These are phyloP conservation scores for Lamellibrachia luymesi DNA, from an alignment of 1,140 invertebrate genomes.

Conservation along the genomic window DNA sequence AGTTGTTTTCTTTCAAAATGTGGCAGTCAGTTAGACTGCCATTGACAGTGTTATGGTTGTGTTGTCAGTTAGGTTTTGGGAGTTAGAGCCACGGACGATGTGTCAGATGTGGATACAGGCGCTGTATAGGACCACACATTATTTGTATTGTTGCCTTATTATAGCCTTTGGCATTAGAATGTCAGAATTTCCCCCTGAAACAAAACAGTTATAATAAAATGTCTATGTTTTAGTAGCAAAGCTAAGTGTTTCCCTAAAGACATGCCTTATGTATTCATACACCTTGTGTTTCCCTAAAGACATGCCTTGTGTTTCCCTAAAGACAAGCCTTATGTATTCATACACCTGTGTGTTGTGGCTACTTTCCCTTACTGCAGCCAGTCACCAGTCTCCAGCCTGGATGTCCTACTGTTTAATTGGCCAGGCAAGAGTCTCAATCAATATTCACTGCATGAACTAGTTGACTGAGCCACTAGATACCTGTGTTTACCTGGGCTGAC, in stretches of 20 bases:
- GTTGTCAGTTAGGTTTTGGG: not conserved
- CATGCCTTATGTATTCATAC: not conserved
- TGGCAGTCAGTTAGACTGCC: not conserved
- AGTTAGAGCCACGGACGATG: not conserved
- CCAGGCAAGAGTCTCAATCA: slow-evolving; percentile 23
- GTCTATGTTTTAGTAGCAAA: not conserved
- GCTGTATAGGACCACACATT: too few relatives aligned
- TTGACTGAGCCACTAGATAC: slow-evolving; percentile 23
- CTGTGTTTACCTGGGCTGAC: not conserved
- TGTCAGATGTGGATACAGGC: too few relatives aligned
- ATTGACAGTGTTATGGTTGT: not conserved
- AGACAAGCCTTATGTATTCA: not conserved
- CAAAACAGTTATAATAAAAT: not conserved
- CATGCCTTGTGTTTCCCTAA: not conserved
- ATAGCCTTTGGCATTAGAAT: not conserved
- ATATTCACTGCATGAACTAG: slow-evolving; percentile 27
- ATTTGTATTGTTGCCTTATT: too few relatives aligned
- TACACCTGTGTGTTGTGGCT: not conserved
- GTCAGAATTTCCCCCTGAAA: not conserved
- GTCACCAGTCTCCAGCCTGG: not conserved
- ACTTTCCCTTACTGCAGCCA: not conserved
- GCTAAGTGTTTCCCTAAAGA: not conserved
- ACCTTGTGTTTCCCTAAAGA: not conserved
- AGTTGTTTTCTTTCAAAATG: not conserved
- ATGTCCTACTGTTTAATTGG: slow-evolving; percentile 18